Conservation (phyloP, 37 sponge, comb jelly and placozoan genomes). For the Lycopodina hypogea region DNA sequence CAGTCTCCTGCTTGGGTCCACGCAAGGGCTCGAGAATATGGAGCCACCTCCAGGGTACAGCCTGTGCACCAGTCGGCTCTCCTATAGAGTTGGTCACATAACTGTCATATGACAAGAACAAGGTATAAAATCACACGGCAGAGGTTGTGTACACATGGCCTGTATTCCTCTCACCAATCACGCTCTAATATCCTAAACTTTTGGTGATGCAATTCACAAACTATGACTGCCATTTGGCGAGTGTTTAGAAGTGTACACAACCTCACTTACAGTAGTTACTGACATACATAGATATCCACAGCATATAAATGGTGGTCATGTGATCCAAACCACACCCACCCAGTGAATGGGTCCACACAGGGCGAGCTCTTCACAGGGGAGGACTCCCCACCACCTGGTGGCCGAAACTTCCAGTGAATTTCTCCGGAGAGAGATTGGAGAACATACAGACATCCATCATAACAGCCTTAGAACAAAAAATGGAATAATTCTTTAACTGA, state of each 20-base stretch:
- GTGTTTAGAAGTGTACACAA: no score
- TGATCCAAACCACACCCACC: slow-evolving; percentile 84
- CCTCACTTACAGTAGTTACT: background rate
- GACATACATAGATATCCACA: slow-evolving; percentile 55
- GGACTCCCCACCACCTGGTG: background rate
- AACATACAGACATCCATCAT: slow-evolving; percentile 77
- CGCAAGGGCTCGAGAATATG: slow-evolving; percentile 69
- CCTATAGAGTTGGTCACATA: slow-evolving; percentile 5
- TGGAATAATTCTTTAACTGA: background rate
- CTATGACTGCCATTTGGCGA: no score
- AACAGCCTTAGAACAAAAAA: slow-evolving; percentile 56
- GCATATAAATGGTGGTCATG: slow-evolving; percentile 80
- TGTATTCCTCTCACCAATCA: no score
- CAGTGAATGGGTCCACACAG: slow-evolving; percentile 64
- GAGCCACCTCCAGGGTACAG: slow-evolving; percentile 71
- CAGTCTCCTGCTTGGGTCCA: slow-evolving; percentile 21
- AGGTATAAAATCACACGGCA: no score
- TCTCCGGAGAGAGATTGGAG: slow-evolving; percentile 36
- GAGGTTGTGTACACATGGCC: no score
- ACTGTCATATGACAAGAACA: no score
- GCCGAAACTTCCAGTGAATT: slow-evolving; percentile 53
- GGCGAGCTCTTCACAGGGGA: slow-evolving; percentile 79
- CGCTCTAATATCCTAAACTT: no score
- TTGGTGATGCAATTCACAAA: no score
- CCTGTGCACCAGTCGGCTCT: slow-evolving; percentile 20